Evolutionary conservation across 2,888 invertebrate species (phyloP), one percentile per base, ranked within the genome.

Genomic region (Hemicrepidius hirtus): DNA sequence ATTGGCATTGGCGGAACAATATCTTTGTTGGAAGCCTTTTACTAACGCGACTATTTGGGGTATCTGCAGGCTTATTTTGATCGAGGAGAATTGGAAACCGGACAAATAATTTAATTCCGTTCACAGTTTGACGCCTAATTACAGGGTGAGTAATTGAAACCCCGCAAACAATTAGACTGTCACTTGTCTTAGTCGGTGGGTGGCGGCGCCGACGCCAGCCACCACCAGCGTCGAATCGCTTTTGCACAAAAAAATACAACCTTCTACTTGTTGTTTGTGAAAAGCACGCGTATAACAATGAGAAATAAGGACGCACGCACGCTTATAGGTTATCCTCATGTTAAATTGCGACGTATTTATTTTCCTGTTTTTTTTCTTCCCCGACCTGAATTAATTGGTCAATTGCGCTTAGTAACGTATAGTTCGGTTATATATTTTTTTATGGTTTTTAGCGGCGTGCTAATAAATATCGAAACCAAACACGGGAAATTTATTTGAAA

Each of bases 41-140:
- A 63, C 59, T 63, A 71, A 62, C 62, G 46, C 35, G 41, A 65
- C 60, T 50, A 59, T 57, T 73, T 73, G 73, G n/a, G n/a, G 62
- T 68, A 60, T 69, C 65, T 59, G 60, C 69, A 35, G 53, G 67
- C 68, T 71, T 71, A 71, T 74, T 70, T 69, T 71, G 70, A 70
- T 71, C 70, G 64, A 67, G 60, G 49, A 70, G 64, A 74, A 71
- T 74, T 70, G 69, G 74, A 84, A 84, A 82, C 84, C 83, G 81
- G 83, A 83, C 84, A 85, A 85, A 85, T 85, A 85, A 85, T 85
- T 84, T 83, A 85, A 85, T 85, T 85, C 83, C 81, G 81, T 82
- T 84, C 85, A 82, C 85, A 85, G 85, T 85, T 84, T 85, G 85
- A 84, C 84, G 84, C 84, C 85, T 84, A 85, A 85, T 85, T 85